phyloP scores from a whole-genome alignment of 2,888 invertebrate species.

The Drosophila rubida region DNA sequence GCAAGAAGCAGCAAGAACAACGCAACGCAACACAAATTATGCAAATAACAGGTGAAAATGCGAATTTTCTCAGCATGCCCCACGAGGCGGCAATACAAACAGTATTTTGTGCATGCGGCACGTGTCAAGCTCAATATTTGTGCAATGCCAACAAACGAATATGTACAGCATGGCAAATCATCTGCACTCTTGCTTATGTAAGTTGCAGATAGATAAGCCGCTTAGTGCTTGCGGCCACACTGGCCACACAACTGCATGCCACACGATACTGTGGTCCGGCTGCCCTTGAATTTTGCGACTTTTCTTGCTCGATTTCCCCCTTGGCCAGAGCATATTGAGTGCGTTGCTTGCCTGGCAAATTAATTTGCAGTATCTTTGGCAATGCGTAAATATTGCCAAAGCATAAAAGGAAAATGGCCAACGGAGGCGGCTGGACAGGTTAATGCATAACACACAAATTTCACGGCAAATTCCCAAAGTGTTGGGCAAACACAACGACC shows the following conservation, averaged over 20 bases:
- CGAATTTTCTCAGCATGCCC: conserved; percentile 3
- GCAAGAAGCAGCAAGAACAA: background rate
- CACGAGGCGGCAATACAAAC: conserved; percentile 28
- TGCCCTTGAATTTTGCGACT: conserved; percentile 1
- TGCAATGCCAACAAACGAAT: conserved; percentile 4
- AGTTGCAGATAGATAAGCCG: conserved; percentile 20
- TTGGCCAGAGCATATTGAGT: conserved; percentile 14
- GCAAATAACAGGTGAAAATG: conserved; percentile 29
- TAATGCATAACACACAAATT: conserved; percentile 26
- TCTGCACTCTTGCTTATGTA: background rate
- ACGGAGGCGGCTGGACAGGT: conserved; percentile 1
- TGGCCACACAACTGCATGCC: conserved; percentile 11
- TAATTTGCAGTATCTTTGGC: conserved; percentile 38
- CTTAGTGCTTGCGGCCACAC: conserved; percentile 10
- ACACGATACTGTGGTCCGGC: too few species aligned
- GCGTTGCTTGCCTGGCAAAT: conserved; percentile 17
- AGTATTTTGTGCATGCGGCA: conserved; percentile 20
- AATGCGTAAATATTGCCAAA: conserved; percentile 19
- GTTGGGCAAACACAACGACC: conserved; percentile 24
- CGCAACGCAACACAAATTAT: conserved; percentile 30
- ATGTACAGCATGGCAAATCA: background rate
- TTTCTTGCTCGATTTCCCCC: background rate
- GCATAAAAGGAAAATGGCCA: conserved; percentile 15
- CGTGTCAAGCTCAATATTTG: conserved; percentile 28
- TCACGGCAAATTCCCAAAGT: conserved; percentile 20